Conservation (phyloP, 2,113 vertebrate species). For the Oryzias melastigma region DNA sequence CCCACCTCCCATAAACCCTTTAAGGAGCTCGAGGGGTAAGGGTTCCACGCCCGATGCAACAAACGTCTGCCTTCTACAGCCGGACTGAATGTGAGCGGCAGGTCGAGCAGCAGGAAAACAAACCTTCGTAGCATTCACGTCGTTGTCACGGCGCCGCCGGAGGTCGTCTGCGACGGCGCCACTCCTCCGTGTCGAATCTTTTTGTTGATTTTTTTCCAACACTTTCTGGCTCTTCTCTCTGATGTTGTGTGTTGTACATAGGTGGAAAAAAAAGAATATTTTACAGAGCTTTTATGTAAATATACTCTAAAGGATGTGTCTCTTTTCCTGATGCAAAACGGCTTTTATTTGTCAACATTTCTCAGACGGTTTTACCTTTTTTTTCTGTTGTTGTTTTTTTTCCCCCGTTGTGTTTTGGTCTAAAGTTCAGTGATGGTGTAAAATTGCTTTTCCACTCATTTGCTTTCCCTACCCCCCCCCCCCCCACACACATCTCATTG, state of each 20-base stretch:
- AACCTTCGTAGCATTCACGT: not conserved
- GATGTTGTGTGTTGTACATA: slow-evolving; percentile 74
- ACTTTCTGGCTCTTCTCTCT: slow-evolving; percentile 45
- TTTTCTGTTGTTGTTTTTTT: slow-evolving; percentile 1
- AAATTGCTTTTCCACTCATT: slow-evolving; percentile 51
- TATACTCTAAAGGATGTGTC: slow-evolving; percentile 63
- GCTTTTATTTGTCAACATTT: slow-evolving; percentile 43
- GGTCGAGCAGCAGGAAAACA: slow-evolving; percentile 3
- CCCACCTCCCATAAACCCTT: no score
- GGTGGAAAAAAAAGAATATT: slow-evolving; percentile 67
- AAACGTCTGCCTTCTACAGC: slow-evolving; percentile 15
- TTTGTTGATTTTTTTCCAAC: slow-evolving; percentile 4
- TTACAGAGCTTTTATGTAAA: slow-evolving; percentile 76
- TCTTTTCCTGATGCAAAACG: slow-evolving; percentile 59
- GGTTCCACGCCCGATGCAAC: not conserved
- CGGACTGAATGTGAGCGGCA: not conserved
- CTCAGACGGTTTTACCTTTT: slow-evolving; percentile 14
- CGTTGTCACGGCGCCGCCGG: not conserved
- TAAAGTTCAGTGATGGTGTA: slow-evolving; percentile 59
- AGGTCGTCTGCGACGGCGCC: no score
- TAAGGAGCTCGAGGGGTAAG: no score
- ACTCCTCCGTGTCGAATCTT: slow-evolving; percentile 23
- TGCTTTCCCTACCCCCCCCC: slow-evolving; percentile 44
- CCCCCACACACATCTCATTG: slow-evolving; percentile 46
- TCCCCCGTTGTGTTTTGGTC: slow-evolving; percentile 52